Percentiles rank a stretch among this genome's conserved stretches.
Conservation (phyloP, 2,113 vertebrate species). For the Loxodonta africana region DNA sequence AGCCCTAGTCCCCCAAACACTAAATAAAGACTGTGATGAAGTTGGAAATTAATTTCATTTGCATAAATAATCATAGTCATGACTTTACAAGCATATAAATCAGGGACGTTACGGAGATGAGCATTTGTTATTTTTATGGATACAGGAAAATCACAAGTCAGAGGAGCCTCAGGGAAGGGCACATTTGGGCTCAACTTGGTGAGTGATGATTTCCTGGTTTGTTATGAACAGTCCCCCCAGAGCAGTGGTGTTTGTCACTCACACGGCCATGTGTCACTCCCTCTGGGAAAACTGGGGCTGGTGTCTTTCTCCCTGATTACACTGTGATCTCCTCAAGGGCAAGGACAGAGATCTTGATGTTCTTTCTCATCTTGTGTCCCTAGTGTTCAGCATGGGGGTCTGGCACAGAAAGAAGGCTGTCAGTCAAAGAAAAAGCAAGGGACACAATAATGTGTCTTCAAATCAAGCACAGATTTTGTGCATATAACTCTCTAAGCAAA, state of each 20-base stretch:
- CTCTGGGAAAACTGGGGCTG: slow-evolving; percentile 47
- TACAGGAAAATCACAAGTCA: slow-evolving; percentile 50
- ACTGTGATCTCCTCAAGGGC: slow-evolving; percentile 63
- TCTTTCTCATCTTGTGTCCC: not conserved
- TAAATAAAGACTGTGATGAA: slow-evolving; percentile 67
- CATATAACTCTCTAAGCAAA: slow-evolving; percentile 46
- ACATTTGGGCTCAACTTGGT: not conserved
- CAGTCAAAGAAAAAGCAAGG: slow-evolving; percentile 8
- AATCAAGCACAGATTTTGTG: not conserved
- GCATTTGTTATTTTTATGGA: slow-evolving; percentile 67
- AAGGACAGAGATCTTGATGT: not conserved
- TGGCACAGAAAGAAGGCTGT: slow-evolving; percentile 27
- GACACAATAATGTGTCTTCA: slow-evolving; percentile 6
- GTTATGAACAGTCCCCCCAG: not conserved
- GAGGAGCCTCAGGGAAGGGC: slow-evolving; percentile 15
- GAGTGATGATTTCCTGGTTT: not conserved
- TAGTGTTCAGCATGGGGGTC: not conserved
- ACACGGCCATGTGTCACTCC: not conserved
- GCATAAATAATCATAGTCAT: slow-evolving; percentile 75
- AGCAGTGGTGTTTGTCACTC: slow-evolving; percentile 46
- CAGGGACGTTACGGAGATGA: slow-evolving; percentile 1
- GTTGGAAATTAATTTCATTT: slow-evolving; percentile 75
- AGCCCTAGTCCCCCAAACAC: slow-evolving; percentile 39
- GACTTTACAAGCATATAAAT: slow-evolving; percentile 70
- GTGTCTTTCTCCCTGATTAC: slow-evolving; percentile 55